phyloP scores from a whole-genome alignment of 2,113 vertebrate genomes.

The Pleuronectes platessa region DNA sequence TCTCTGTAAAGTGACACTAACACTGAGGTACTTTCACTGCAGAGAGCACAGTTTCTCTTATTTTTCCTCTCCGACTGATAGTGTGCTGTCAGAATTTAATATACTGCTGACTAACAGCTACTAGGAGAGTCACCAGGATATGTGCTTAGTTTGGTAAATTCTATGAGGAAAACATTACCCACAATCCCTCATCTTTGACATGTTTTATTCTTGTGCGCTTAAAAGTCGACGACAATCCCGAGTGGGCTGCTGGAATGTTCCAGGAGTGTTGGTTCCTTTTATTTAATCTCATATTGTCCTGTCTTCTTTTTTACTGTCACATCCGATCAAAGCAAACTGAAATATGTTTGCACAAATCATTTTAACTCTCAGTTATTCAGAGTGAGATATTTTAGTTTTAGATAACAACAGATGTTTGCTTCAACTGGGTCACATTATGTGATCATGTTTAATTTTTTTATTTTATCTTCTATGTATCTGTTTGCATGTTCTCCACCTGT shows the following conservation, averaged over 20 bases:
- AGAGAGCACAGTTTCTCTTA: conserved; percentile 8
- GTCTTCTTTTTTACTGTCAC: not conserved
- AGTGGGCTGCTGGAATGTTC: not conserved
- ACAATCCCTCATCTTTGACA: conserved; percentile 28
- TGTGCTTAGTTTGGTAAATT: conserved; percentile 27
- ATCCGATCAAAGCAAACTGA: not conserved
- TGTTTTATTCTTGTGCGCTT: conserved; percentile 15
- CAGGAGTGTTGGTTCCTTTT: not conserved
- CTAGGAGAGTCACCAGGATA: not conserved
- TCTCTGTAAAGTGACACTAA: conserved; percentile 1
- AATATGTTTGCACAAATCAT: too few relatives aligned
- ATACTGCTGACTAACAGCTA: conserved; percentile 40
- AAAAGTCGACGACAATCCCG: conserved; percentile 23
- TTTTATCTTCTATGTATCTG: not conserved
- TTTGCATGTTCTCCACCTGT: too few relatives aligned
- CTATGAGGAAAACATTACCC: conserved; percentile 18
- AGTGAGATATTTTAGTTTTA: too few relatives aligned
- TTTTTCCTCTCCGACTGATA: conserved; percentile 3
- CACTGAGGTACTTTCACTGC: conserved; percentile 15
- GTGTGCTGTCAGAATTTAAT: conserved; percentile 35
- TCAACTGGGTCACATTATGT: too few relatives aligned
- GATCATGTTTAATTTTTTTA: not conserved
- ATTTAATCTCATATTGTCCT: not conserved
- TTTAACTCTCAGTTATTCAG: too few relatives aligned
- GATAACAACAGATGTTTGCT: too few relatives aligned